A percentile compares a stretch with the other conserved stretches of the same genome.
phyloP scores from a whole-genome alignment of 2,113 vertebrate species.

The Alectura lathami region DNA sequence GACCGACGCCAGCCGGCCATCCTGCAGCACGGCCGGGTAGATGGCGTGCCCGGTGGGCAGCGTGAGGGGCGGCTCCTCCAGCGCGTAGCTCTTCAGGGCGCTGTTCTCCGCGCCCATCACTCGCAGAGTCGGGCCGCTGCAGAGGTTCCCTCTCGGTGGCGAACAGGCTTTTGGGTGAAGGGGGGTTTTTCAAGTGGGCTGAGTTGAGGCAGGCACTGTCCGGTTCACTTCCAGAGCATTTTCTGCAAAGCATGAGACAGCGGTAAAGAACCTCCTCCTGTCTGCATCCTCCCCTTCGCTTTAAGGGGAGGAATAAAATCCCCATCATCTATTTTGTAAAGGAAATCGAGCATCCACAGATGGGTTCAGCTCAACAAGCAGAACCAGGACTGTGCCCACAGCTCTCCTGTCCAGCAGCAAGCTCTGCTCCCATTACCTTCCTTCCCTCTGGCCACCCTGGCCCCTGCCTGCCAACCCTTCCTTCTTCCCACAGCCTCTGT shows the following conservation, averaged over 20 bases:
- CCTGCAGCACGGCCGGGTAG: constrained; percentile 84
- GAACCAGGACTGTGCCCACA: too few species aligned
- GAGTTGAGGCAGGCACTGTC: fast-evolving
- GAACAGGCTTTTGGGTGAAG: background rate
- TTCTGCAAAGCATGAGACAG: constrained; percentile 15
- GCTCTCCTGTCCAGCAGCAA: background rate
- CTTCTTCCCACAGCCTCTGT: background rate
- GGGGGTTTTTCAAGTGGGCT: background rate
- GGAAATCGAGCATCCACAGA: background rate
- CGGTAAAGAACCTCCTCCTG: background rate
- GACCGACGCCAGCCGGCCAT: constrained; percentile 87
- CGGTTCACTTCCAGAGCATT: constrained; percentile 30
- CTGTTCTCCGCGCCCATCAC: constrained; percentile 96
- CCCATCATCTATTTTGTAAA: background rate
- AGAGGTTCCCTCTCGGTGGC: background rate
- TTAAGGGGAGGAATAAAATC: background rate
- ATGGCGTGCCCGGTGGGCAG: constrained; percentile 85
- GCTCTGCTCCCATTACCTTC: background rate
- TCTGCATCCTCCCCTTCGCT: background rate
- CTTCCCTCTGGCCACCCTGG: background rate
- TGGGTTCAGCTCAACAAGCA: background rate
- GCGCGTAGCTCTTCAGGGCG: constrained; percentile 80
- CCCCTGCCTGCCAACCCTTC: background rate
- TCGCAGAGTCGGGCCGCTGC: background rate
- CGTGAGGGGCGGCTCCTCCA: constrained; percentile 80